Conservation (phyloP, 1,140 invertebrate genomes). For the Watersipora subatra region DNA sequence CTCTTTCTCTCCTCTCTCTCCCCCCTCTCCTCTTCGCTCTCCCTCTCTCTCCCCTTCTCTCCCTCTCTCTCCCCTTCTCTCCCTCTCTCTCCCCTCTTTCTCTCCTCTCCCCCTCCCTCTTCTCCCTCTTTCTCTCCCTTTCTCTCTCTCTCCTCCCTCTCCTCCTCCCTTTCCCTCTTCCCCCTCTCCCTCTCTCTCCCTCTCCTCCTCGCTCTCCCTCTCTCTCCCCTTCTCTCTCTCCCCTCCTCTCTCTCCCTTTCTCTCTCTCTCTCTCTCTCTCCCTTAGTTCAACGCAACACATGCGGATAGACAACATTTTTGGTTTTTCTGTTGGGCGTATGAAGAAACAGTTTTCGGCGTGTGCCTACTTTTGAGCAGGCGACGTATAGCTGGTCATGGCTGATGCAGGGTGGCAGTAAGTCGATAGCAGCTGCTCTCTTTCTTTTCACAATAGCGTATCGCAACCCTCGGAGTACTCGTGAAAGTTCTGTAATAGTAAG, state of each 20-base stretch:
- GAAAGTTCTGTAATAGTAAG: too few relatives aligned
- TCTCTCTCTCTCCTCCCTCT: background rate
- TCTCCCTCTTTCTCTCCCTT: background rate
- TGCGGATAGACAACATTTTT: too few relatives aligned
- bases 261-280: conserved; percentile 1
- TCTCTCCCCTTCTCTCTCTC: background rate
- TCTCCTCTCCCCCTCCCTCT: background rate
- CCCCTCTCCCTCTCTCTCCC: background rate
- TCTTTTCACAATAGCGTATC: too few relatives aligned
- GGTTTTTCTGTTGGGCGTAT: too few relatives aligned
- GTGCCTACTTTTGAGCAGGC: too few relatives aligned
- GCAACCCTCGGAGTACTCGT: too few relatives aligned
- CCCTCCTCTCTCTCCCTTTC: background rate
- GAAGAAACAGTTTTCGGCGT: too few relatives aligned
- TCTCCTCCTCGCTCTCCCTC: too few relatives aligned
- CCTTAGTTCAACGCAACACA: too few relatives aligned
- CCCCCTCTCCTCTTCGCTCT: background rate
- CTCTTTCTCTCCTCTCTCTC: background rate
- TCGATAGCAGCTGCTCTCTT: too few relatives aligned
- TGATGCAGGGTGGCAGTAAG: too few relatives aligned
- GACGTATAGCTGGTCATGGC: too few relatives aligned
- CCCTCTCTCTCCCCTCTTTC: background rate
- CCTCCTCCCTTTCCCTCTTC: background rate
- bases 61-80: background rate
- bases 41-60: background rate